These are phyloP conservation scores for Ophioninae sp. DNA, from an alignment of 2,888 invertebrate species.

Conservation along the genomic window DNA sequence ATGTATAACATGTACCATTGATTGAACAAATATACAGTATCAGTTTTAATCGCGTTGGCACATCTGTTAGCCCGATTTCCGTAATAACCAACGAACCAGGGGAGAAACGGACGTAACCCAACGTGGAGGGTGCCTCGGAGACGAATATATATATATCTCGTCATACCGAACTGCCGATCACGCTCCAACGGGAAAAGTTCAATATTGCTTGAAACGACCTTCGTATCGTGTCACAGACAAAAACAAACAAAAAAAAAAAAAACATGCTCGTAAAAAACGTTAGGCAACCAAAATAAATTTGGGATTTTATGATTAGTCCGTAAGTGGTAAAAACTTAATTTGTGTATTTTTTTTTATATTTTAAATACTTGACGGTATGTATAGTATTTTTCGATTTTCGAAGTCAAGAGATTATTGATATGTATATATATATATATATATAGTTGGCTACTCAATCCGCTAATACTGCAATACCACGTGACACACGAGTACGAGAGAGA, in stretches of 20 bases:
- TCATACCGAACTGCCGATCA: slow-evolving; percentile 14
- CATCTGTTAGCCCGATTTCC: slow-evolving; percentile 59
- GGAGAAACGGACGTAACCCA: slow-evolving; percentile 43
- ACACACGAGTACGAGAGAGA: too few relatives aligned
- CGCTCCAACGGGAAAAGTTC: not conserved
- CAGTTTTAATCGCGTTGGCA: slow-evolving; percentile 50
- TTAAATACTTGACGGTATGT: too few relatives aligned
- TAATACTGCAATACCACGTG: too few relatives aligned
- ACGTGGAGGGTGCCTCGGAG: slow-evolving; percentile 40
- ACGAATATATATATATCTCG: slow-evolving; percentile 51
- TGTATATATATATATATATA: too few relatives aligned
- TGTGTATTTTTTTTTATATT: too few relatives aligned
- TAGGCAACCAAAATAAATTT: too few relatives aligned
- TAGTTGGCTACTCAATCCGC: too few relatives aligned
- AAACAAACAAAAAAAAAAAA: not conserved
- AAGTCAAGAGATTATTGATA: too few relatives aligned
- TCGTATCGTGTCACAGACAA: slow-evolving; percentile 47
- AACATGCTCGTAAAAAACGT: too few relatives aligned
- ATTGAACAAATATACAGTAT: slow-evolving; percentile 37
- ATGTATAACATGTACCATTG: slow-evolving; percentile 18
- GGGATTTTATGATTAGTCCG: too few relatives aligned
- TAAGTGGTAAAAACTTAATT: too few relatives aligned
- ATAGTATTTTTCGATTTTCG: too few relatives aligned
- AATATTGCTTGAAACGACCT: slow-evolving; percentile 41
- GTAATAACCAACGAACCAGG: slow-evolving; percentile 53